Evolutionary conservation across 2,797 vertebrate genomes (phyloP), one percentile per base, ranked within the genome.

Genomic region (Melanotaenia maccullochi): DNA sequence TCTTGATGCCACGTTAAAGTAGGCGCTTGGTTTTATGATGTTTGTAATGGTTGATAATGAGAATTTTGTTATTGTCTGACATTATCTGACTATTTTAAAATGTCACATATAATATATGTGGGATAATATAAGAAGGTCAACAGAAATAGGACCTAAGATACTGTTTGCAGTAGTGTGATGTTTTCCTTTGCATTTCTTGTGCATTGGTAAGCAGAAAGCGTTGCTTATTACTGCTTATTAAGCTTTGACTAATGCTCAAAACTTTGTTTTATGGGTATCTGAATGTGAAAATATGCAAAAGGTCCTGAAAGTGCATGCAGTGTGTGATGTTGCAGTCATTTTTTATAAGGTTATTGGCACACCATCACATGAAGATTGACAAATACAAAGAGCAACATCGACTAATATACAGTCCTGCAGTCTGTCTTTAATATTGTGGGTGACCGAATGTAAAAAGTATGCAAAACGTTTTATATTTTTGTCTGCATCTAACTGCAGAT

Each of bases 1-100:
- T 67, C 3, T 9, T 65, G 66, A 57, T 30, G 73, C 44, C 18
- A 55, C 6, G 25, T 32, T 61, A 24, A 83, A 73, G 58, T 3
- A 4, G 11, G 55, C 11, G 22, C 32, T 49, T 32, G 8, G 4
- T 28, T 14, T 52, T 68, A 18, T 74, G 60, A 78, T 58, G 42
- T 32, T 59, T 76, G 79, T 16, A 73, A 54, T 60, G n/a, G n/a
- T 12, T n/a, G 52, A 30, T 28, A 7, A 13, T 55, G 52, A 28
- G 24, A 28, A 55, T 30, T 16, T 22, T 12, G 24, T 28, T 54
- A 24, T 52, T n/a, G 5, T 52, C 24, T 57, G 59, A 40, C 5
- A 47, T 47, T 7, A 20, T 47, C 20, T 47, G 42, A 2, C 42
- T 47, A 20, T 47, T 47, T 20, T 47, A 20, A 47, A 20, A n/a